Evolutionary conservation across 2,888 invertebrate genomes (phyloP).

Genomic region (Caenorhabditis imperialis): DNA sequence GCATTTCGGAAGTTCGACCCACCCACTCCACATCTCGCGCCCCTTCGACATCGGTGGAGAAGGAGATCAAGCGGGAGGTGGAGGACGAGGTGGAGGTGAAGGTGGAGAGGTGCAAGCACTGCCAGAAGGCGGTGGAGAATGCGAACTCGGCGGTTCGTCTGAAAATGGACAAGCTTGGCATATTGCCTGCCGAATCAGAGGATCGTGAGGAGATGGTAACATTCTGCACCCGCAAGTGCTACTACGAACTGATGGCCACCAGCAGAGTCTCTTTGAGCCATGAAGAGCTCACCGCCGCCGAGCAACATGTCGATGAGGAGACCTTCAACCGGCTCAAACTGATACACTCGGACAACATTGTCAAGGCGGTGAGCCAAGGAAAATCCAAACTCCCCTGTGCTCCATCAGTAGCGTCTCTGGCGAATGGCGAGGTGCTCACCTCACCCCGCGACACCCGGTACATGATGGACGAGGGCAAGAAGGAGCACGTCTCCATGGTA

Average conservation of each 20-base stretch:
- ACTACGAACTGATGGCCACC: constrained; percentile 87
- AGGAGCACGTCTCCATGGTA: constrained; percentile 53
- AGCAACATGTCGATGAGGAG: constrained; percentile 67
- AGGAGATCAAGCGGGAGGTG: constrained; percentile 37
- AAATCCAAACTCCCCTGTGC: constrained; percentile 48
- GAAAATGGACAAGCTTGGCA: constrained; percentile 26
- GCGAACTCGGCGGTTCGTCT: constrained; percentile 12
- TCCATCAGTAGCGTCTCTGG: constrained; percentile 21
- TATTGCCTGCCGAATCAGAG: constrained; percentile 27
- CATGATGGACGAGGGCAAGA: constrained; percentile 62
- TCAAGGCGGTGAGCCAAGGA: constrained; percentile 67
- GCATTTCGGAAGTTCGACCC: neutral
- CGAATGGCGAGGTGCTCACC: constrained; percentile 23
- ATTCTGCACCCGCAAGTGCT: constrained; percentile 92
- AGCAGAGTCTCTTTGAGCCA: constrained; percentile 79
- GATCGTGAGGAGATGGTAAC: constrained; percentile 79
- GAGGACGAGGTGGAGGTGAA: constrained; percentile 36
- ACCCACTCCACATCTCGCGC: constrained; percentile 12
- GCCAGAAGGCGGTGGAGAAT: constrained; percentile 5
- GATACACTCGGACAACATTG: constrained; percentile 71
- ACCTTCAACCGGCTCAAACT: constrained; percentile 68
- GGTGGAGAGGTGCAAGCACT: constrained; percentile 38
- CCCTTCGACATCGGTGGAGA: constrained; percentile 20
- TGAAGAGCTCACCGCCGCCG: constrained; percentile 67
- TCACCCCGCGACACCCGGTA: constrained; percentile 60